Conservation (phyloP, 2,888 invertebrate genomes). For the Aphodius granarius region DNA sequence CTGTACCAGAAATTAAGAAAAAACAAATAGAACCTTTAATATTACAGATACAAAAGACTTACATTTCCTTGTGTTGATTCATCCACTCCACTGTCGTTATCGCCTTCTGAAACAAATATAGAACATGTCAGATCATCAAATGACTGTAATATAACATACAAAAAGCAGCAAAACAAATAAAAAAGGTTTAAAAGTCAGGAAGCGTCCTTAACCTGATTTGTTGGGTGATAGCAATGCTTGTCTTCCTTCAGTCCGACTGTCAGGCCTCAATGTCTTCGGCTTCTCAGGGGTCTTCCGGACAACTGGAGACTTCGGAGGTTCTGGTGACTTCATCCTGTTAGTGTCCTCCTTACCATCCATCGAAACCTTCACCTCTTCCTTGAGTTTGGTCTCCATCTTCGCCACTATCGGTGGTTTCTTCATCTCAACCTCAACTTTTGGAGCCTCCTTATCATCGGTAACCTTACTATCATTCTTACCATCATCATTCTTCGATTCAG, state of each 20-base stretch:
- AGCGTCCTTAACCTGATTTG: conserved; percentile 25
- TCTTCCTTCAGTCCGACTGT: conserved; percentile 11
- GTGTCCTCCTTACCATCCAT: not conserved
- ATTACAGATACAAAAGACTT: conserved; percentile 49
- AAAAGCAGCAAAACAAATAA: not conserved
- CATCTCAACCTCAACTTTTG: not conserved
- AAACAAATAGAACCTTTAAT: not conserved
- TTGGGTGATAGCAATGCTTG: conserved; percentile 22
- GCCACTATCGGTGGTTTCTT: not conserved
- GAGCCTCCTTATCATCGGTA: not conserved
- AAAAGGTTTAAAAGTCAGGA: not conserved
- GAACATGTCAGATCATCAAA: conserved; percentile 10
- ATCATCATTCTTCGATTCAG: conserved; percentile 45
- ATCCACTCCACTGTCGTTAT: conserved; percentile 82
- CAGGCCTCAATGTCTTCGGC: conserved; percentile 24
- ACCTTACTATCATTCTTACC: not conserved
- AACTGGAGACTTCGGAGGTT: conserved; percentile 16
- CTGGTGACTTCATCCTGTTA: conserved; percentile 14
- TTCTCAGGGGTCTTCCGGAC: conserved; percentile 15
- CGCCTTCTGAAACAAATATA: conserved; percentile 68
- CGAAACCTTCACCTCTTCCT: not conserved
- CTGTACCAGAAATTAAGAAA: conserved; percentile 30
- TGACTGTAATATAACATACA: not conserved
- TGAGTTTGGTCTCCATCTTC: not conserved
- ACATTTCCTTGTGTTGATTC: conserved; percentile 81